Conservation (phyloP, 2,888 invertebrate species). For the Parnassius smintheus region DNA sequence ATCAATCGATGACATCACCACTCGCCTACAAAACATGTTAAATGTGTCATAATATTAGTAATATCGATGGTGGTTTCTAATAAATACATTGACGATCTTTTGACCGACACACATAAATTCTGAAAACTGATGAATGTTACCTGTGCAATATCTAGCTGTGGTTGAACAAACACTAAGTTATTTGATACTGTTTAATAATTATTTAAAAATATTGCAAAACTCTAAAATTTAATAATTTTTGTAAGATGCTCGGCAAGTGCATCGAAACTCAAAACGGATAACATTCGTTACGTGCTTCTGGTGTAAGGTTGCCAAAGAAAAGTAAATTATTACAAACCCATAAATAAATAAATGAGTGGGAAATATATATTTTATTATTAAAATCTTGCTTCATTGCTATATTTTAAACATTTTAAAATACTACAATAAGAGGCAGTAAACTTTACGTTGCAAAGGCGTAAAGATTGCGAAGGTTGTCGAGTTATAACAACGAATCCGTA, state of each 20-base stretch:
- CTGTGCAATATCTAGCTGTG: too few relatives aligned
- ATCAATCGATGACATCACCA: constrained; percentile 22
- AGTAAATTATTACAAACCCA: neutral
- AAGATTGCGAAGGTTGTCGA: constrained; percentile 15
- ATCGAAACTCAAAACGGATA: too few relatives aligned
- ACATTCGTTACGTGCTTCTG: neutral
- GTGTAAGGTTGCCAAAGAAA: neutral
- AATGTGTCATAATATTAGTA: neutral
- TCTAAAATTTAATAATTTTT: too few relatives aligned
- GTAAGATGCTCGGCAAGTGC: too few relatives aligned
- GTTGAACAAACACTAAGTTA: too few relatives aligned
- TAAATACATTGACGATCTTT: neutral
- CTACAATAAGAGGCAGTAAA: neutral
- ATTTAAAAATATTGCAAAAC: too few relatives aligned
- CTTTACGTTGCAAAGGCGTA: neutral
- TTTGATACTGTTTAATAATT: too few relatives aligned
- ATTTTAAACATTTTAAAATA: neutral
- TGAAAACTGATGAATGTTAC: too few relatives aligned
- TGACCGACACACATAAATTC: neutral
- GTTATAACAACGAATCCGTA: constrained; percentile 13
- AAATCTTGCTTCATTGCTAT: neutral
- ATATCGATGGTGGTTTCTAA: neutral
- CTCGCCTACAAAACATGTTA: constrained; percentile 14
- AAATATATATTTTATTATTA: neutral
- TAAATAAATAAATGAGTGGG: neutral